phyloP scores from a whole-genome alignment of 2,113 vertebrate genomes.

The Hippocampus comes region DNA sequence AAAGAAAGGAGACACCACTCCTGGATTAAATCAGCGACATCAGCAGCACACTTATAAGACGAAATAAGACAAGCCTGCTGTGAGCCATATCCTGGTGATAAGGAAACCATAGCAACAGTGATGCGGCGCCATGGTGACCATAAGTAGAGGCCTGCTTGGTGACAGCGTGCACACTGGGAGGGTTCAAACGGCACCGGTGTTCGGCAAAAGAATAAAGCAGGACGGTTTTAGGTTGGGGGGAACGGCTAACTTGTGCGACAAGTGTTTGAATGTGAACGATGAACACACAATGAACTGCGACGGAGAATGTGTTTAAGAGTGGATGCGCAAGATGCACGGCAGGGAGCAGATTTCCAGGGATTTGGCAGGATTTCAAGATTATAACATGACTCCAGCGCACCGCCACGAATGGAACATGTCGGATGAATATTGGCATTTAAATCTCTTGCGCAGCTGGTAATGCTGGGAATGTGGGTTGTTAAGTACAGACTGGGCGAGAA shows the following conservation, averaged over 20 bases:
- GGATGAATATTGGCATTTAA: conserved; percentile 38
- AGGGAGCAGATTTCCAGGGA: conserved; percentile 58
- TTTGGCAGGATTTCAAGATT: conserved; percentile 73
- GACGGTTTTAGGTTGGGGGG: neutral
- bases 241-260: neutral
- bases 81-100: conserved; percentile 66
- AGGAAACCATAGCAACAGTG: conserved; percentile 75
- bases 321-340: neutral
- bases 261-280: neutral
- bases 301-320: no score
- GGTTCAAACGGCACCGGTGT: conserved; percentile 6
- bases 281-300: neutral
- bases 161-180: conserved; percentile 34
- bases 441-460: conserved; percentile 29
- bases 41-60: conserved; percentile 29
- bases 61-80: conserved; percentile 65
- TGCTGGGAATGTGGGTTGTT: conserved; percentile 13
- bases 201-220: neutral
- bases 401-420: conserved; percentile 33
- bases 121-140: conserved; percentile 56
- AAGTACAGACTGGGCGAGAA: neutral
- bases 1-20: neutral
- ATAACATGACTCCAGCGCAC: conserved; percentile 53
- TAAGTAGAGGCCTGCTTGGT: conserved; percentile 36
- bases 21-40: neutral